phyloP scores from a whole-genome alignment of 2,888 invertebrate genomes.

The Apamea crenata region DNA sequence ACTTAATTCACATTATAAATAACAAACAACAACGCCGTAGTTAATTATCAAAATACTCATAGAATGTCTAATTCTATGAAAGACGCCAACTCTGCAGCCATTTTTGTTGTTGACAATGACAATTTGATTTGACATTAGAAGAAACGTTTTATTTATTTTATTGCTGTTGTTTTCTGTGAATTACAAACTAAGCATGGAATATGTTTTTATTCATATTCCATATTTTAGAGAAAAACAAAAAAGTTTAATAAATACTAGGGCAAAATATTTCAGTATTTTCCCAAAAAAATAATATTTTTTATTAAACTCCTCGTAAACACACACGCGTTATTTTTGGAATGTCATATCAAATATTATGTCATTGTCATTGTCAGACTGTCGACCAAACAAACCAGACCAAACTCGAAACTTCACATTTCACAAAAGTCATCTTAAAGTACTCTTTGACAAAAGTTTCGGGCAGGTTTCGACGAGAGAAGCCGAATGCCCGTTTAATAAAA shows the following conservation, averaged over 20 bases:
- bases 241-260: no score
- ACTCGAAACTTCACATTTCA: neutral
- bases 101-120: conserved; percentile 72
- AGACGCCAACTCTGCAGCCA: conserved; percentile 78
- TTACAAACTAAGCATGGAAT: neutral
- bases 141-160: conserved; percentile 2
- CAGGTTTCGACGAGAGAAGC: neutral
- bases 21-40: neutral
- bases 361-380: neutral
- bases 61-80: conserved; percentile 82
- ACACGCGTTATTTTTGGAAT: neutral
- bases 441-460: neutral
- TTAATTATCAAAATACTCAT: conserved; percentile 39
- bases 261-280: neutral
- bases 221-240: neutral
- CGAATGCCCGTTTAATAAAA: neutral
- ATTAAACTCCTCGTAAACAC: conserved; percentile 5
- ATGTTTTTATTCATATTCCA: neutral
- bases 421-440: no score
- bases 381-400: no score
- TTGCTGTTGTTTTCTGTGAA: neutral
- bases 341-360: neutral
- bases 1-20: neutral
- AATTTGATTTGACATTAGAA: conserved; percentile 24
- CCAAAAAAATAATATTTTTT: neutral